These are phyloP conservation scores for Bubo scandiacus DNA, from an alignment of 2,113 vertebrate genomes.

Conservation along the genomic window DNA sequence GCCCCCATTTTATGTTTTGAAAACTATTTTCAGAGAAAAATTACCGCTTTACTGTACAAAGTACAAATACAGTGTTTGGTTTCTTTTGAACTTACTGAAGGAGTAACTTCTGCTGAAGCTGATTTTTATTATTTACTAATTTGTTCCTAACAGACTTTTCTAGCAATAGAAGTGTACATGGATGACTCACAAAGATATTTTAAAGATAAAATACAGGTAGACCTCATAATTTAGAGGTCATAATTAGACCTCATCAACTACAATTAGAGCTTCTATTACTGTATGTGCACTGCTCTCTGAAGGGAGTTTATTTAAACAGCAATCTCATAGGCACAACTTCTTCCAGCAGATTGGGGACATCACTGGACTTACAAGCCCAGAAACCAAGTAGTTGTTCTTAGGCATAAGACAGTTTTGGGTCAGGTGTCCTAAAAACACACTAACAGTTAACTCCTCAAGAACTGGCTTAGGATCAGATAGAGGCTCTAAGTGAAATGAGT, in stretches of 20 bases:
- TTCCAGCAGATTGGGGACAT: background rate
- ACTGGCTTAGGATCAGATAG: background rate
- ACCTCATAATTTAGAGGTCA: background rate
- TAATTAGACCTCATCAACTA: background rate
- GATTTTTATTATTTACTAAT: background rate
- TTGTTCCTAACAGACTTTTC: background rate
- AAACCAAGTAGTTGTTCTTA: background rate
- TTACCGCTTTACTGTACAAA: background rate
- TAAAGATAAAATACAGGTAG: background rate
- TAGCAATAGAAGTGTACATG: background rate
- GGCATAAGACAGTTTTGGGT: background rate
- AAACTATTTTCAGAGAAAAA: background rate
- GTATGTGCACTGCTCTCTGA: background rate
- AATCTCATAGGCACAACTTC: background rate
- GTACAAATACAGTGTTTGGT: background rate
- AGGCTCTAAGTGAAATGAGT: accelerated
- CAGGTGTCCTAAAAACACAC: background rate
- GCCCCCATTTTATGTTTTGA: background rate
- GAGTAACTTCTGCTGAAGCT: background rate
- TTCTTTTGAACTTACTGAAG: background rate
- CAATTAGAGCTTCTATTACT: background rate
- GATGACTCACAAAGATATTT: background rate
- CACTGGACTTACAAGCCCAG: background rate
- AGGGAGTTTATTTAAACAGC: background rate
- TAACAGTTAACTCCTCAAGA: background rate